A percentile compares a stretch with the other conserved stretches of the same genome.
phyloP scores from a whole-genome alignment of 2,113 vertebrate genomes.

The Catagonus wagneri region DNA sequence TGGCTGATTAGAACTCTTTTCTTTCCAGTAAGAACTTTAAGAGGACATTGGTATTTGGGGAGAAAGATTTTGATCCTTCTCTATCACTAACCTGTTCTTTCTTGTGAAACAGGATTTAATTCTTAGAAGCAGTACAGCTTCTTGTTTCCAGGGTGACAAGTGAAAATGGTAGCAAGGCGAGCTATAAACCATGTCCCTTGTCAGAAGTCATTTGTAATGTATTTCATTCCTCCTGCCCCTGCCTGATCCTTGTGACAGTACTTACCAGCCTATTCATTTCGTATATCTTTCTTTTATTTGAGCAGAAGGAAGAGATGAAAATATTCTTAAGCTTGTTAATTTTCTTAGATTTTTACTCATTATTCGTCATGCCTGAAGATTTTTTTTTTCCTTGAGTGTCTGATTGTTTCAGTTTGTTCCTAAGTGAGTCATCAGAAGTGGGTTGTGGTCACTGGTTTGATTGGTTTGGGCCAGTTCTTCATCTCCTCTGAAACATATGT shows the following conservation, averaged over 20 bases:
- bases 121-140: not conserved
- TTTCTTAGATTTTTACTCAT: not conserved
- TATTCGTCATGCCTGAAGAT: not conserved
- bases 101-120: not conserved
- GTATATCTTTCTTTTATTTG: not conserved
- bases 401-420: not conserved
- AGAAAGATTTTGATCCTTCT: not conserved
- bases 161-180: not conserved
- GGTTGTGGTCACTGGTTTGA: not conserved
- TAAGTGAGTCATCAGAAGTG: conserved; percentile 37
- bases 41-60: not conserved
- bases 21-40: not conserved
- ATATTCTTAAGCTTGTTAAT: not conserved
- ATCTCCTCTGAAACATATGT: not conserved
- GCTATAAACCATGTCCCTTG: not conserved
- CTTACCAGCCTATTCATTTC: not conserved
- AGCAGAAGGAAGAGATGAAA: not conserved
- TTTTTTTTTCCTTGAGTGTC: not conserved
- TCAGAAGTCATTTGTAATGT: not conserved
- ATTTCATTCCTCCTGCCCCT: not conserved
- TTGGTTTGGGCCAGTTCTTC: not conserved
- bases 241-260: not conserved
- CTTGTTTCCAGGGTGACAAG: not conserved
- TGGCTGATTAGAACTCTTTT: not conserved
- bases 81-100: not conserved